Conservation (phyloP, 2,888 invertebrate species). For the Rosalia funebris region DNA sequence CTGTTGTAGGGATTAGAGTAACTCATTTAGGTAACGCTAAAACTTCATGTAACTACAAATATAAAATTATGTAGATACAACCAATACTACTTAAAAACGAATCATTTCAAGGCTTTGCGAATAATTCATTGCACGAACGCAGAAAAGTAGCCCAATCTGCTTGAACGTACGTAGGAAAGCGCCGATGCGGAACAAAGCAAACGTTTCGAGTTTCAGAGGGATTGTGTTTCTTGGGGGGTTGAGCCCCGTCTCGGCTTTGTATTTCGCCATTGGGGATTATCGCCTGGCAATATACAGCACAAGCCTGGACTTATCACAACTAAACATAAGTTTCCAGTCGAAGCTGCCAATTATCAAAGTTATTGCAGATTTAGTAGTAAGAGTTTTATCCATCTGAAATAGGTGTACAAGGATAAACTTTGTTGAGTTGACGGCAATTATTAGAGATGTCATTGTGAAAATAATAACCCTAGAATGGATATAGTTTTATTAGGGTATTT, state of each 20-base stretch:
- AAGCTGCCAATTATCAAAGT: constrained; percentile 36
- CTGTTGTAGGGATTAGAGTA: no score
- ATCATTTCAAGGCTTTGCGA: not conserved
- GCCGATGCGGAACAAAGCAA: constrained; percentile 44
- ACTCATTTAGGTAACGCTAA: no score
- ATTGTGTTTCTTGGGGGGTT: constrained; percentile 48
- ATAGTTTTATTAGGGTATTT: no score
- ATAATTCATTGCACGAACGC: not conserved
- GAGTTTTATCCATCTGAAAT: not conserved
- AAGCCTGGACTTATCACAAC: constrained; percentile 48
- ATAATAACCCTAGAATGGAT: no score
- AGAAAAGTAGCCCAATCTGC: not conserved
- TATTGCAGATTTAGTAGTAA: not conserved
- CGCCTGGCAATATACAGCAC: constrained; percentile 49
- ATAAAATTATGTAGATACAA: no score
- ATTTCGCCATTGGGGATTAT: constrained; percentile 50
- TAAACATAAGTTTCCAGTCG: constrained; percentile 29
- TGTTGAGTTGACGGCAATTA: no score
- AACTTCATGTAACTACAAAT: no score
- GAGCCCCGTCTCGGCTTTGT: constrained; percentile 47
- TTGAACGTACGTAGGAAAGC: not conserved
- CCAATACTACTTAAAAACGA: no score
- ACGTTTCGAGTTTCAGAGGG: constrained; percentile 51
- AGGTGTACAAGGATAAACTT: no score
- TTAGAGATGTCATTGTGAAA: no score